Percentiles rank a stretch among this genome's conserved stretches.
phyloP scores from a whole-genome alignment of 2,113 vertebrate genomes.

The Pygoscelis adeliae region DNA sequence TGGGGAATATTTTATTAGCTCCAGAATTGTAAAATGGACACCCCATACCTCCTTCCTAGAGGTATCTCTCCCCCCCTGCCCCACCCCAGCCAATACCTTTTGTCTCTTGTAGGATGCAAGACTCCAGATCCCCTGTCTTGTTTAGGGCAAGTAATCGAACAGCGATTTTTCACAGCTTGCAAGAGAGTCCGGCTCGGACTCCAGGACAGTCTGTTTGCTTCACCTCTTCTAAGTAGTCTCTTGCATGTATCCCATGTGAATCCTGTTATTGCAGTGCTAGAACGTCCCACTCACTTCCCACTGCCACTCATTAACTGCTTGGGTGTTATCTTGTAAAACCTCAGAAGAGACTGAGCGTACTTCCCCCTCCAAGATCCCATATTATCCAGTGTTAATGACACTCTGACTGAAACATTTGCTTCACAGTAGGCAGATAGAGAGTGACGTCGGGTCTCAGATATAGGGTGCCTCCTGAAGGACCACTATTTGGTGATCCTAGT shows the following conservation, averaged over 20 bases:
- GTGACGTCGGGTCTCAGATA: neutral
- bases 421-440: neutral
- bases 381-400: neutral
- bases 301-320: neutral
- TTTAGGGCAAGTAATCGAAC: neutral
- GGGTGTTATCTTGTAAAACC: neutral
- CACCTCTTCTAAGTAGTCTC: neutral
- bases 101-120: neutral
- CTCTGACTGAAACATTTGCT: neutral
- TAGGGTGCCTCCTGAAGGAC: neutral
- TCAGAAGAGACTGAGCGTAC: neutral
- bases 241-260: neutral
- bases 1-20: neutral
- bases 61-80: neutral
- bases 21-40: neutral
- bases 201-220: neutral
- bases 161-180: neutral
- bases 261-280: neutral
- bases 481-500: neutral
- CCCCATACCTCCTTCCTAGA: neutral
- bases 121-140: neutral
- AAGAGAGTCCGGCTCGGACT: fast-evolving
- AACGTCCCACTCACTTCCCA: neutral
- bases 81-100: neutral
- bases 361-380: neutral